These are phyloP conservation scores for Lithophane socia DNA, from an alignment of 2,888 invertebrate species.

Conservation along the genomic window DNA sequence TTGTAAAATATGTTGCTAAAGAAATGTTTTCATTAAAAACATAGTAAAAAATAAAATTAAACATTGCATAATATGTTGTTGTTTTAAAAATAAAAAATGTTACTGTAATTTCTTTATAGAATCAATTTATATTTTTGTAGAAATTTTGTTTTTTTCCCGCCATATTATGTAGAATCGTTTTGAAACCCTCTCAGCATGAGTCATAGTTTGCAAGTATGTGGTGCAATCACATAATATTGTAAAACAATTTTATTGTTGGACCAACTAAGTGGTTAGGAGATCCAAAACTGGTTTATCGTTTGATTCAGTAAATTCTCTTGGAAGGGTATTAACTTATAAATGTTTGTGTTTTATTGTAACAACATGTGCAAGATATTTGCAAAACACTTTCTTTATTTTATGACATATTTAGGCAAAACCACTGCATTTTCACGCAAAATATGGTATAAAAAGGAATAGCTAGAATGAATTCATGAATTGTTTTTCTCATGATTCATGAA, in stretches of 20 bases:
- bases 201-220: conserved; percentile 27
- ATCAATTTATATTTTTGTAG: conserved; percentile 17
- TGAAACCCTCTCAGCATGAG: conserved; percentile 27
- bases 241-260: not conserved
- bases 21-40: conserved; percentile 34
- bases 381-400: not conserved
- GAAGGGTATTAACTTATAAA: not conserved
- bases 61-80: conserved; percentile 49
- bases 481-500: not conserved
- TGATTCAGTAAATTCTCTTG: not conserved
- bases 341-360: not conserved
- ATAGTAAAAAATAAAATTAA: conserved; percentile 35
- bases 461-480: not conserved
- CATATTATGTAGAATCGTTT: conserved; percentile 17
- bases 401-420: not conserved
- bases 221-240: conserved; percentile 28
- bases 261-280: not conserved
- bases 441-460: not conserved
- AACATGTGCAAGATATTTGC: conserved; percentile 5
- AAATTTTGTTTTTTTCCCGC: not conserved
- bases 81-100: conserved; percentile 15
- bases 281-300: not conserved
- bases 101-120: not conserved
- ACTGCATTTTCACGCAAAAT: not conserved
- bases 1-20: conserved; percentile 34